Conservation (phyloP, 2,113 vertebrate genomes). For the Dasyurus viverrinus region DNA sequence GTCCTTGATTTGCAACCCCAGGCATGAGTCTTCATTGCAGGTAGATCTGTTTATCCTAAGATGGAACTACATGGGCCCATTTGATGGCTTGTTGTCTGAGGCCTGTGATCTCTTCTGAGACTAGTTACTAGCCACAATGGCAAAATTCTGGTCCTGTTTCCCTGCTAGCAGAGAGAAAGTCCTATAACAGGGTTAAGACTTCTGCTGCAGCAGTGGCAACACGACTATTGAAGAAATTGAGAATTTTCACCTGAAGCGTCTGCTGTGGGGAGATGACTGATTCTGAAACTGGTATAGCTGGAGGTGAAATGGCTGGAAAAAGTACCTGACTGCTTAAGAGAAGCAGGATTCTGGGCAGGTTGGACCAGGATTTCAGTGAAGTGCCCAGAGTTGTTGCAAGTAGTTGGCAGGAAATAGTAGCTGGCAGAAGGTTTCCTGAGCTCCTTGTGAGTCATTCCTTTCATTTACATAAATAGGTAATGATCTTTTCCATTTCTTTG, state of each 20-base stretch:
- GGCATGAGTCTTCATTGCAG: slow-evolving; percentile 81
- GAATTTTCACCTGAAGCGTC: slow-evolving; percentile 96
- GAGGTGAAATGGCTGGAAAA: slow-evolving; percentile 78
- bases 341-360: slow-evolving; percentile 69
- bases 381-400: slow-evolving; percentile 80
- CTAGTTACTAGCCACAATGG: slow-evolving; percentile 75
- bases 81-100: slow-evolving; percentile 79
- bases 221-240: slow-evolving; percentile 96
- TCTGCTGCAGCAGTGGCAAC: slow-evolving; percentile 74
- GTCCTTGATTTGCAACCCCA: slow-evolving; percentile 77
- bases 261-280: slow-evolving; percentile 88
- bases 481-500: slow-evolving; percentile 92
- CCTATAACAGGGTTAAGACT: slow-evolving; percentile 58
- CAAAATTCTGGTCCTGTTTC: slow-evolving; percentile 84
- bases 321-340: slow-evolving; percentile 84
- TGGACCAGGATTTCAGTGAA: slow-evolving; percentile 78
- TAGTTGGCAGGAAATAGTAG: slow-evolving; percentile 85
- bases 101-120: slow-evolving; percentile 83
- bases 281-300: slow-evolving; percentile 77
- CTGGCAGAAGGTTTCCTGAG: slow-evolving; percentile 85
- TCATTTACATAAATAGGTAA: slow-evolving; percentile 93
- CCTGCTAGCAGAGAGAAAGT: not conserved
- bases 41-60: slow-evolving; percentile 79
- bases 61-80: slow-evolving; percentile 64
- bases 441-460: slow-evolving; percentile 88